These are phyloP conservation scores for Bostrychus sinensis DNA, from an alignment of 2,113 vertebrate species.

Conservation along the genomic window DNA sequence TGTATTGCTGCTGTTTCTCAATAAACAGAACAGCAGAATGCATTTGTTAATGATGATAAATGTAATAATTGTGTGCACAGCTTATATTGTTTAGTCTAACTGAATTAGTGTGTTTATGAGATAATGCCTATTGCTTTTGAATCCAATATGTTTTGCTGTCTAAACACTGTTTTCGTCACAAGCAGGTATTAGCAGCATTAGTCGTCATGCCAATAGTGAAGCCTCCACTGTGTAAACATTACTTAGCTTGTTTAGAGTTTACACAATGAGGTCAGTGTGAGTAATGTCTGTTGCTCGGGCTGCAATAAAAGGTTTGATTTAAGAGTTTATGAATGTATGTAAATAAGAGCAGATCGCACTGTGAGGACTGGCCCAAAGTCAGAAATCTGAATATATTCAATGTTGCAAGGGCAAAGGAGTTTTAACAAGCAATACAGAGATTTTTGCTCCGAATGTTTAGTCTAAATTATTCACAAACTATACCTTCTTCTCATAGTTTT, in stretches of 20 bases:
- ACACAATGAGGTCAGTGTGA: slow-evolving; percentile 6
- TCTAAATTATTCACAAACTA: background rate
- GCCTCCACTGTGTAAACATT: slow-evolving; percentile 11
- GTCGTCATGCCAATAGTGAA: slow-evolving; percentile 4
- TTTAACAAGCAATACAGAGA: background rate
- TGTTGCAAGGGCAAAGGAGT: background rate
- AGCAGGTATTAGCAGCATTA: slow-evolving; percentile 15
- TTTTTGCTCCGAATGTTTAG: background rate
- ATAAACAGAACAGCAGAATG: no score
- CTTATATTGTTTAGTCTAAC: background rate
- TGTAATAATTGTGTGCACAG: background rate
- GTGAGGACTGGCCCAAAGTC: slow-evolving; percentile 13
- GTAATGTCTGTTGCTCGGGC: slow-evolving; percentile 26
- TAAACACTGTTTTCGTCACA: slow-evolving; percentile 4
- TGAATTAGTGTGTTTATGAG: slow-evolving; percentile 9
- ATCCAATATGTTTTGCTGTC: background rate
- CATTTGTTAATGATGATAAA: background rate
- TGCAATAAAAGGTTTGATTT: slow-evolving; percentile 8
- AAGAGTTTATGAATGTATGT: slow-evolving; percentile 20
- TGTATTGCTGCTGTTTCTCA: no score
- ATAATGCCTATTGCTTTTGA: slow-evolving; percentile 3
- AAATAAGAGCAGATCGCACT: slow-evolving; percentile 40
- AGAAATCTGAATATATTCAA: slow-evolving; percentile 59
- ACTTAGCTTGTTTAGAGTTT: slow-evolving; percentile 32
- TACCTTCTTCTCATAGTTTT: no score